Conservation (phyloP, 2,113 vertebrate genomes). For the Vulpes ferrilata region DNA sequence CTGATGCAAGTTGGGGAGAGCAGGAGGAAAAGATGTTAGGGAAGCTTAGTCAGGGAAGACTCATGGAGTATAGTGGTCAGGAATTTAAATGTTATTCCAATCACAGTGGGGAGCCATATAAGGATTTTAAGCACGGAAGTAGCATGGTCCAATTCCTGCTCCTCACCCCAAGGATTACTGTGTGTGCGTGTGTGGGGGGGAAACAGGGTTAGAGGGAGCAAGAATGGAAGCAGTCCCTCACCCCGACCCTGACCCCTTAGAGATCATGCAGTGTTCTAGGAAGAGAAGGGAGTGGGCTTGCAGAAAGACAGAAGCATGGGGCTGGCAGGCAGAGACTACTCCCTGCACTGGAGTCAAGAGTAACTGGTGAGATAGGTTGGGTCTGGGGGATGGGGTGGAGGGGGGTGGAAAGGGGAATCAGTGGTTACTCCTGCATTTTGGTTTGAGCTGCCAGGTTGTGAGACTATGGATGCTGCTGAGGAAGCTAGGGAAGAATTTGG, state of each 20-base stretch:
- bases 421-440: neutral
- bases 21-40: neutral
- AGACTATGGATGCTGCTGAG: neutral
- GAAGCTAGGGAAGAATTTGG: neutral
- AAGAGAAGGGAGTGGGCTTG: neutral
- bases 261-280: neutral
- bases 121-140: neutral
- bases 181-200: neutral
- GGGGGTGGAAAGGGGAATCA: too few species aligned
- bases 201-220: neutral
- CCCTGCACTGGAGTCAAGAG: neutral
- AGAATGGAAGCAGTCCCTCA: neutral
- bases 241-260: neutral
- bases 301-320: neutral
- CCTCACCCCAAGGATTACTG: neutral
- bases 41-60: neutral
- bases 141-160: neutral
- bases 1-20: neutral
- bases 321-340: neutral
- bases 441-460: neutral
- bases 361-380: neutral
- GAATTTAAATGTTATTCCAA: neutral
- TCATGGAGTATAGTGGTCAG: neutral
- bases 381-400: neutral
- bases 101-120: neutral